Conservation (phyloP, 1,140 invertebrate species). For the Subanguina moxae region DNA sequence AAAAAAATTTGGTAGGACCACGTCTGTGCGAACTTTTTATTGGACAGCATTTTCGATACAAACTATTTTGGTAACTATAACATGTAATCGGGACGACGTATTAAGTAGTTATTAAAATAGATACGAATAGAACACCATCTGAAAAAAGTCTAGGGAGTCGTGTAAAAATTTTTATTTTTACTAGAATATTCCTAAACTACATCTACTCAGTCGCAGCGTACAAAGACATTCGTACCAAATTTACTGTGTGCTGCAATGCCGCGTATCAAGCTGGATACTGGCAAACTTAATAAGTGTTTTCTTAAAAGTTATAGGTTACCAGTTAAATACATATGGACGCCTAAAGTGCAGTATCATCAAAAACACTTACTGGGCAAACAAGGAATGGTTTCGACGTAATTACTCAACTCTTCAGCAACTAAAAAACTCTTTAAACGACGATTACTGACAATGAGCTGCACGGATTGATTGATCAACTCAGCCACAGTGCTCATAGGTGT, state of each 20-base stretch:
- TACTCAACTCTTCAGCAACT: conserved; percentile 52
- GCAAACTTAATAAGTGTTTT: not conserved
- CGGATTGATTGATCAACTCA: conserved; percentile 19
- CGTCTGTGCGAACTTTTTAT: too few species aligned
- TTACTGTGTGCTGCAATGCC: not conserved
- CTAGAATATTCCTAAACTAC: too few species aligned
- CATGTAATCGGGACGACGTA: too few species aligned
- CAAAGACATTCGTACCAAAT: not conserved
- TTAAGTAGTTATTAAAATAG: too few species aligned
- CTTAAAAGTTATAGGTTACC: not conserved
- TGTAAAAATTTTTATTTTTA: too few species aligned
- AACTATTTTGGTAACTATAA: too few species aligned
- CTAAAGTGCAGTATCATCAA: not conserved
- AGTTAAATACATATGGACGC: conserved; percentile 8
- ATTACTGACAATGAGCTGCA: conserved; percentile 51
- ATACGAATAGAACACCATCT: too few species aligned
- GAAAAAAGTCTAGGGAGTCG: too few species aligned
- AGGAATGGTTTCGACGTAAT: conserved; percentile 13
- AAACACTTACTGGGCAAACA: not conserved
- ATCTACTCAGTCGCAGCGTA: not conserved
- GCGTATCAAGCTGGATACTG: not conserved
- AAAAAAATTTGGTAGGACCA: not conserved
- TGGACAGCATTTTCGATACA: too few species aligned
- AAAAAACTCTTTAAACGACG: conserved; percentile 53
- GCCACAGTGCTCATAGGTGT: conserved; percentile 46